phyloP scores from a whole-genome alignment of 2,888 invertebrate species.

The Melangyna quadrimaculata region DNA sequence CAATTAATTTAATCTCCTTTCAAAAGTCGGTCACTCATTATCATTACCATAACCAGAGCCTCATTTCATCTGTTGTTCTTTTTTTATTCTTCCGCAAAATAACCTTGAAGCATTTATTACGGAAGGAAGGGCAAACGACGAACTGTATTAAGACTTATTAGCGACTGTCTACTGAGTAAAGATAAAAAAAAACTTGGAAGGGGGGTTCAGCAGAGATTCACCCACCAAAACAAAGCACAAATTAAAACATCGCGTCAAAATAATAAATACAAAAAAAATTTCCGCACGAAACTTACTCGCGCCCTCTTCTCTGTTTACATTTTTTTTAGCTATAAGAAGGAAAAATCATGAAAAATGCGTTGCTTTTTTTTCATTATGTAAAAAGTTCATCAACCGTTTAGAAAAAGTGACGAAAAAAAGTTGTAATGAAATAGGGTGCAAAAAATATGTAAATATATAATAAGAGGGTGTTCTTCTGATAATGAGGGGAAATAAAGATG shows the following conservation, averaged over 20 bases:
- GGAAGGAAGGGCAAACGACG: slow-evolving; percentile 65
- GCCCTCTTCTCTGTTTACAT: slow-evolving; percentile 65
- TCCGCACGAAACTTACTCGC: slow-evolving; percentile 47
- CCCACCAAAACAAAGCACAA: slow-evolving; percentile 68
- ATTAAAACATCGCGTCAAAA: slow-evolving; percentile 71
- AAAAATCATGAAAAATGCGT: slow-evolving; percentile 61
- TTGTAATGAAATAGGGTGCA: slow-evolving; percentile 69
- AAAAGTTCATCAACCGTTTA: slow-evolving; percentile 72
- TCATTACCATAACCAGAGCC: slow-evolving; percentile 42
- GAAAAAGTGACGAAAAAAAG: slow-evolving; percentile 30
- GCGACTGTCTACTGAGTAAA: slow-evolving; percentile 54
- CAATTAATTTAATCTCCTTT: slow-evolving; percentile 44
- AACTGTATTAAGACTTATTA: slow-evolving; percentile 70
- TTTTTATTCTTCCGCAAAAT: slow-evolving; percentile 1
- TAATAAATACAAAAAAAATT: slow-evolving; percentile 44
- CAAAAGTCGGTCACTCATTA: slow-evolving; percentile 64
- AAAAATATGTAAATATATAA: slow-evolving; percentile 62
- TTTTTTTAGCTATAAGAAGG: slow-evolving; percentile 47
- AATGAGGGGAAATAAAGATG: slow-evolving; percentile 71
- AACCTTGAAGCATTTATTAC: slow-evolving; percentile 71
- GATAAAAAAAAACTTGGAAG: background rate
- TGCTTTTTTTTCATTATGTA: slow-evolving; percentile 65
- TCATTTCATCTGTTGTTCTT: slow-evolving; percentile 29
- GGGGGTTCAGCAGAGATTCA: slow-evolving; percentile 19
- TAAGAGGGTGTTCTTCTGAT: slow-evolving; percentile 67